Evolutionary conservation across 2,113 vertebrate species (phyloP).

Genomic region (Atrichornis clamosus): DNA sequence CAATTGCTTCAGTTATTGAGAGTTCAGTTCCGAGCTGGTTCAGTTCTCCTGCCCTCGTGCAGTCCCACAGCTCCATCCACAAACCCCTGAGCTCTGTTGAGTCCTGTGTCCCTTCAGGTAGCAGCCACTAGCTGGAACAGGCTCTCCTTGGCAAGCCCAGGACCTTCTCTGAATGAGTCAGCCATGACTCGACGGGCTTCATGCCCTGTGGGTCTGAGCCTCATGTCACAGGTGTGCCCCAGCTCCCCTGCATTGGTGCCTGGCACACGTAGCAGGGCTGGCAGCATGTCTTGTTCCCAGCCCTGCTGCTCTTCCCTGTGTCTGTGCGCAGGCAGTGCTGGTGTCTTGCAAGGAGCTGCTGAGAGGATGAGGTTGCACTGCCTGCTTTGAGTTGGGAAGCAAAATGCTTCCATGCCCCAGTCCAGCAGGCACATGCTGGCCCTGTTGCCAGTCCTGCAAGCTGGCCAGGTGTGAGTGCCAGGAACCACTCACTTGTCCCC

Average conservation of each 20-base stretch:
- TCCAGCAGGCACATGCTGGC: not conserved
- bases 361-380: fast-evolving
- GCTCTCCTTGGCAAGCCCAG: not conserved
- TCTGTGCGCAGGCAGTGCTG: not conserved
- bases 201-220: not conserved
- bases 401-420: fast-evolving
- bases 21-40: not conserved
- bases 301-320: fast-evolving
- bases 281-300: not conserved
- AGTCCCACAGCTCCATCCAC: fast-evolving
- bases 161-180: not conserved
- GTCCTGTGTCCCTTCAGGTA: not conserved
- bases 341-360: fast-evolving
- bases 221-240: not conserved
- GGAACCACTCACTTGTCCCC: not conserved
- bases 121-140: not conserved
- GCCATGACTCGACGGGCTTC: fast-evolving
- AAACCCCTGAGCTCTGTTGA: not conserved
- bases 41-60: not conserved
- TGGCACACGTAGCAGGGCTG: fast-evolving
- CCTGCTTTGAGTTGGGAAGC: not conserved
- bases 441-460: fast-evolving
- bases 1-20: not conserved
- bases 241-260: not conserved
- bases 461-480: fast-evolving